A percentile compares a stretch with the other conserved stretches of the same genome.
phyloP scores from a whole-genome alignment of 2,797 vertebrate genomes.

The Thripadectes ignobilis region DNA sequence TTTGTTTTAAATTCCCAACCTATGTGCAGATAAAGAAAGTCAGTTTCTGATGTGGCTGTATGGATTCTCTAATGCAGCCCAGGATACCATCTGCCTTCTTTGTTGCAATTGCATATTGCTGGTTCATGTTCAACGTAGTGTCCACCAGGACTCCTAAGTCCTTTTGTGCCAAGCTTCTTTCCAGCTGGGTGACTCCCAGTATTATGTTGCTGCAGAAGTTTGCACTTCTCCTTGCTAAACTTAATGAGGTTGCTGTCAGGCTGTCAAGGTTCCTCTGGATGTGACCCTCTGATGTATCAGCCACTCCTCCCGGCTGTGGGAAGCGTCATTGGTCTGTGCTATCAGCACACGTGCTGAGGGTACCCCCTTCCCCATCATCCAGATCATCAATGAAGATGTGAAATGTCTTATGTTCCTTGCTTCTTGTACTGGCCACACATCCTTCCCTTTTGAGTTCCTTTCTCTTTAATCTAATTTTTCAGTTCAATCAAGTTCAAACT shows the following conservation, averaged over 20 bases:
- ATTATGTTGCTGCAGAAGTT: background rate
- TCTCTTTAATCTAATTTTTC: background rate
- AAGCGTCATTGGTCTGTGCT: background rate
- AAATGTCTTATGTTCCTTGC: background rate
- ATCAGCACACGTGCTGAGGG: background rate
- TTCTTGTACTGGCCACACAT: background rate
- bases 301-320: background rate
- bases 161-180: constrained; percentile 10
- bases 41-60: background rate
- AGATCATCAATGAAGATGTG: background rate
- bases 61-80: background rate
- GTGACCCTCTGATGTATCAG: background rate
- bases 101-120: background rate
- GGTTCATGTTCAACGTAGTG: background rate
- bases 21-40: background rate
- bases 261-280: background rate
- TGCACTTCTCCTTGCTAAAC: background rate
- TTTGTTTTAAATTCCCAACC: background rate
- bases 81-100: background rate
- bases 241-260: background rate
- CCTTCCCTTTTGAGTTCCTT: background rate
- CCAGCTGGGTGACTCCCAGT: background rate
- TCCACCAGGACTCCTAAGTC: background rate
- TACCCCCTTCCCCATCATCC: background rate
- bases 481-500: background rate